Evolutionary conservation across 2,113 vertebrate species (phyloP).

Genomic region (Grus americana): DNA sequence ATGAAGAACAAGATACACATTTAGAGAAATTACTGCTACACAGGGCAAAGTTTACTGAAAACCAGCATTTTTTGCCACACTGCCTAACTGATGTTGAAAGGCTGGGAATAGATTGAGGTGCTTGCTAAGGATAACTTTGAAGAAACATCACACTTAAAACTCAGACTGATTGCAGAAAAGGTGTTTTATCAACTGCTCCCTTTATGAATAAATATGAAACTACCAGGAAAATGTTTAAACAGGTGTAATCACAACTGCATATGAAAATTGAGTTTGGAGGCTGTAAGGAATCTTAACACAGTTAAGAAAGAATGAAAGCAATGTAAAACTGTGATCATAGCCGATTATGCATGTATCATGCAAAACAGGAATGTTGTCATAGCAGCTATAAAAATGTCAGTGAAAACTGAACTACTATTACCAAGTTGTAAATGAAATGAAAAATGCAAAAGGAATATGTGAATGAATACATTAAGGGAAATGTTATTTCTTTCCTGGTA

Average conservation of each 20-base stretch:
- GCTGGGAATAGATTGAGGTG: conserved; percentile 56
- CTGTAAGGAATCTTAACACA: conserved; percentile 22
- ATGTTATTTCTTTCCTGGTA: neutral
- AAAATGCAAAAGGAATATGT: conserved; percentile 42
- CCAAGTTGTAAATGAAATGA: conserved; percentile 58
- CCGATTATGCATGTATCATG: conserved; percentile 46
- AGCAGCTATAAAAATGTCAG: conserved; percentile 65
- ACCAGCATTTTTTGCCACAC: neutral
- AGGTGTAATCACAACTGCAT: conserved; percentile 13
- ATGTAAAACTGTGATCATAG: conserved; percentile 15
- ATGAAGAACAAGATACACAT: neutral
- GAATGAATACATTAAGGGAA: conserved; percentile 32
- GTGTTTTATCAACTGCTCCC: conserved; percentile 45
- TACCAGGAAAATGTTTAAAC: conserved; percentile 40
- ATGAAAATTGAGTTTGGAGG: conserved; percentile 17
- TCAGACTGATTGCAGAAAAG: conserved; percentile 31
- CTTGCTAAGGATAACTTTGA: conserved; percentile 58
- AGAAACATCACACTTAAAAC: conserved; percentile 43
- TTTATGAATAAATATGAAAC: conserved; percentile 46
- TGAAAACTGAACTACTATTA: conserved; percentile 51
- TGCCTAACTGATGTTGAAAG: conserved; percentile 44
- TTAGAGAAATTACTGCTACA: neutral
- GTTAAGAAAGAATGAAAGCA: conserved; percentile 38
- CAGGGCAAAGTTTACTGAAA: neutral
- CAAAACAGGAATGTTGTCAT: conserved; percentile 41